Conservation (phyloP, 2,113 vertebrate genomes). For the Mixornis gularis region DNA sequence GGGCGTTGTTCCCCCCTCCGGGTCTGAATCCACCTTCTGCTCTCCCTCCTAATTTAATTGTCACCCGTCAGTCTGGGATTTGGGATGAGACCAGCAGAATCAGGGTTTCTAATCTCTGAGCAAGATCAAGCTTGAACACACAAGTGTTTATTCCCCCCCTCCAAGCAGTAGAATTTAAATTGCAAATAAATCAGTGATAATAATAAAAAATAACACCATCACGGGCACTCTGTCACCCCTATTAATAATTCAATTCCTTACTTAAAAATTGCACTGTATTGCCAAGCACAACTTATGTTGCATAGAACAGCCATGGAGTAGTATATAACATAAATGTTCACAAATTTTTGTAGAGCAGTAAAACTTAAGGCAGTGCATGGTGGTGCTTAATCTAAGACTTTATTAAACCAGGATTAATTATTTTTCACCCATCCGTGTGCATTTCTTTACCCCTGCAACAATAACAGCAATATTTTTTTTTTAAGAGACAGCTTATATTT, state of each 20-base stretch:
- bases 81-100: background rate
- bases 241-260: background rate
- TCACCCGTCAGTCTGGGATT: constrained; percentile 15
- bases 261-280: background rate
- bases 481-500: background rate
- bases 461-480: background rate
- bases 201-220: background rate
- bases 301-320: background rate
- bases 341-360: background rate
- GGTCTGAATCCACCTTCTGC: background rate
- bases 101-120: background rate
- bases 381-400: background rate
- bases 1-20: background rate
- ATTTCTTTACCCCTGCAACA: background rate
- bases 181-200: background rate
- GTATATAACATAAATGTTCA: background rate
- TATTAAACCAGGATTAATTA: background rate
- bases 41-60: constrained; percentile 45
- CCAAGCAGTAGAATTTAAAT: background rate
- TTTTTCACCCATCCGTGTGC: background rate
- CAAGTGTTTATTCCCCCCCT: background rate
- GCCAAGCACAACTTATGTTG: fast-evolving
- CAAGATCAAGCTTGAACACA: background rate
- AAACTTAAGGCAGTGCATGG: background rate
- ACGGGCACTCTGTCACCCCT: fast-evolving